phyloP scores from a whole-genome alignment of 2,113 vertebrate genomes.

The Tamias sibiricus region DNA sequence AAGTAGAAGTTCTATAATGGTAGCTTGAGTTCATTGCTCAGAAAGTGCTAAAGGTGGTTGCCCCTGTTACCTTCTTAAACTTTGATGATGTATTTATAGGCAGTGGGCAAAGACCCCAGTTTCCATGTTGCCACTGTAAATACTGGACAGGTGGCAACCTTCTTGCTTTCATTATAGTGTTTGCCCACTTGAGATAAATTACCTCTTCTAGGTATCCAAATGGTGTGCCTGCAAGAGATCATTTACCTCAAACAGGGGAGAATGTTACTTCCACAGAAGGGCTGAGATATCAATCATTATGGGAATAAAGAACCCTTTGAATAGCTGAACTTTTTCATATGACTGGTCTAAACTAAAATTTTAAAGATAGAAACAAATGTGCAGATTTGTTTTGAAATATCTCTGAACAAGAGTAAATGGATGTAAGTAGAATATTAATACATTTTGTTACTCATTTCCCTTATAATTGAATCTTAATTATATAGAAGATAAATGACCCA shows the following conservation, averaged over 20 bases:
- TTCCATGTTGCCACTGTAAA: conserved; percentile 68
- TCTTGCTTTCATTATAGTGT: conserved; percentile 72
- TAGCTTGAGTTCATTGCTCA: not conserved
- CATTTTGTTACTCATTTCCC: conserved; percentile 49
- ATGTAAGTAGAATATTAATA: conserved; percentile 2
- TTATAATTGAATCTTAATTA: conserved; percentile 25
- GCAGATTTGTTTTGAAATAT: conserved; percentile 53
- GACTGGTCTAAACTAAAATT: conserved; percentile 35
- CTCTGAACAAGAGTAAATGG: not conserved
- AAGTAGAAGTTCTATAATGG: not conserved
- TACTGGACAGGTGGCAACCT: conserved; percentile 80
- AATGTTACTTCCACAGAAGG: conserved; percentile 57
- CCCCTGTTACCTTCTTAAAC: conserved; percentile 28
- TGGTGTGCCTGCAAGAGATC: conserved; percentile 82
- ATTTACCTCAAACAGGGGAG: conserved; percentile 83
- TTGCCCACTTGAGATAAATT: conserved; percentile 81
- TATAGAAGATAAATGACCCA: conserved; percentile 29
- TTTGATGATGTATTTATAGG: conserved; percentile 54
- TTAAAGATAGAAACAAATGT: conserved; percentile 45
- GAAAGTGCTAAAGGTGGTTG: conserved; percentile 33
- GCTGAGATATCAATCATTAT: conserved; percentile 72
- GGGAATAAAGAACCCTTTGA: conserved; percentile 29
- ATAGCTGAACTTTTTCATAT: conserved; percentile 48
- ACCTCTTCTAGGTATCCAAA: conserved; percentile 77
- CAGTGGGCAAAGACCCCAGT: conserved; percentile 60